Percentiles rank a stretch among this genome's conserved stretches.
These are phyloP conservation scores for Dascillus cervinus DNA, from an alignment of 2,888 invertebrate genomes.

Conservation along the genomic window DNA sequence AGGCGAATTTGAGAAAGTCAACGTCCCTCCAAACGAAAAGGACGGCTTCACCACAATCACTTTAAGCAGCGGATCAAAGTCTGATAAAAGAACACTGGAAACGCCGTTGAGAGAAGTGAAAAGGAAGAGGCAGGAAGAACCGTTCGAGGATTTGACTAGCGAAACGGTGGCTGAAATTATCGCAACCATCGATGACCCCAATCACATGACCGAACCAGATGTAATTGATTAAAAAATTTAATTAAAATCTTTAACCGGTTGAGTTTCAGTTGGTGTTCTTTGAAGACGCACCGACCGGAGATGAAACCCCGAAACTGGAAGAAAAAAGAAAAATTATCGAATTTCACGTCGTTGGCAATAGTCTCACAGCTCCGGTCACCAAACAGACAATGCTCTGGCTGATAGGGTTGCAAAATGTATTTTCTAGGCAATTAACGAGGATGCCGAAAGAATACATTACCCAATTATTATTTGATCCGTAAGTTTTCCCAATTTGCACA, in stretches of 20 bases:
- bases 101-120: constrained; percentile 37
- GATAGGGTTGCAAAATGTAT: constrained; percentile 87
- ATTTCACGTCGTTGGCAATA: constrained; percentile 92
- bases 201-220: constrained; percentile 76
- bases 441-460: constrained; percentile 99
- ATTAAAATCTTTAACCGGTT: neutral
- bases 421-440: constrained; percentile 89
- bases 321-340: constrained; percentile 84
- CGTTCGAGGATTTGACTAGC: constrained; percentile 66
- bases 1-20: constrained; percentile 63
- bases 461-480: constrained; percentile 89
- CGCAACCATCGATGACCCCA: constrained; percentile 74
- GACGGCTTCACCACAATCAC: constrained; percentile 62
- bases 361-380: constrained; percentile 74
- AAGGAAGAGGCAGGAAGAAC: constrained; percentile 43
- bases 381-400: constrained; percentile 92
- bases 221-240: constrained; percentile 40
- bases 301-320: constrained; percentile 85
- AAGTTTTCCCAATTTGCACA: too few species aligned
- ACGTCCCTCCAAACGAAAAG: constrained; percentile 56
- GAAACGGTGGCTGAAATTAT: constrained; percentile 76
- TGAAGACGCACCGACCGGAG: constrained; percentile 71
- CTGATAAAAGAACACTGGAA: constrained; percentile 28
- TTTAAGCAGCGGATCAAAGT: constrained; percentile 50
- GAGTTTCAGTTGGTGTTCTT: constrained; percentile 60